Percentiles rank a stretch among this genome's conserved stretches.
Conservation (phyloP, 2,113 vertebrate genomes). For the Hemiprocne comata region DNA sequence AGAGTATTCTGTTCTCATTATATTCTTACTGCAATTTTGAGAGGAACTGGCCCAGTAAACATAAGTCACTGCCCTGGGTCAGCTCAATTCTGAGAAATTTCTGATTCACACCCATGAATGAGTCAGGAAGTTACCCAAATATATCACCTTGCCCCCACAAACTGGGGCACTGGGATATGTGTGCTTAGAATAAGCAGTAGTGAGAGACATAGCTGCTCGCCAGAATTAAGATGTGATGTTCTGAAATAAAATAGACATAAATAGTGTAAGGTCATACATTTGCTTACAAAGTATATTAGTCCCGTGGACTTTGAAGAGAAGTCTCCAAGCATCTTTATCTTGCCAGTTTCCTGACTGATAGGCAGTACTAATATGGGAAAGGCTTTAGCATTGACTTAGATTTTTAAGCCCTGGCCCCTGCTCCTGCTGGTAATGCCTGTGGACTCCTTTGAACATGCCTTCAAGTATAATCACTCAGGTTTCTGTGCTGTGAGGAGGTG, state of each 20-base stretch:
- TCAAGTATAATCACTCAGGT: background rate
- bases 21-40: background rate
- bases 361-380: background rate
- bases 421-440: background rate
- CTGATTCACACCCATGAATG: background rate
- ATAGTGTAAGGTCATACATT: background rate
- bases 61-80: background rate
- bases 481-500: background rate
- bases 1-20: background rate
- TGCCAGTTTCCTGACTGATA: background rate
- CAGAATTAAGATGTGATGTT: background rate
- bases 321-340: background rate
- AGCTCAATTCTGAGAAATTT: background rate
- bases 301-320: background rate
- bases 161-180: background rate
- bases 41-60: background rate
- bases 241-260: background rate
- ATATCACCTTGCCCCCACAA: background rate
- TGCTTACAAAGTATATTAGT: background rate
- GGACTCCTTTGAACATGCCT: background rate
- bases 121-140: background rate
- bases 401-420: background rate
- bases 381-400: background rate
- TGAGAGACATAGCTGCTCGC: background rate
- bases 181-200: background rate